phyloP scores from a whole-genome alignment of 92 coral and sea anemone genomes.

The Montipora capitata region DNA sequence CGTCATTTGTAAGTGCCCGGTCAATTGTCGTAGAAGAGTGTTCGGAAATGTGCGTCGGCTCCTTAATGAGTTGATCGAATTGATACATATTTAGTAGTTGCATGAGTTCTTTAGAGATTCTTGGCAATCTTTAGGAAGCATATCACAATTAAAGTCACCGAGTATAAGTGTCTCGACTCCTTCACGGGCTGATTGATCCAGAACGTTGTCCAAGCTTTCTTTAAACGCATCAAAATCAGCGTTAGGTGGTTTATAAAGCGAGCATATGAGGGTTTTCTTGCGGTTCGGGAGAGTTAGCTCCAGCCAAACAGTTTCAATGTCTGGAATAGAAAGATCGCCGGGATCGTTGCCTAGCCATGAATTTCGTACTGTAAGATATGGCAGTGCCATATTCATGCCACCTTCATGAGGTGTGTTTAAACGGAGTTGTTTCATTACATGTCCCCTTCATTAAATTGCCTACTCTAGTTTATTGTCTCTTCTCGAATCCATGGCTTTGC shows the following conservation, averaged over 20 bases:
- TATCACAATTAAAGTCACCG: constrained; percentile 50
- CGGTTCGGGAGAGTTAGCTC: background rate
- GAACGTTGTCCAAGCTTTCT: constrained; percentile 31
- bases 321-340: no score
- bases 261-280: constrained; percentile 37
- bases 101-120: constrained; percentile 29
- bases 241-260: constrained; percentile 40
- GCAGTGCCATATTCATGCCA: no score
- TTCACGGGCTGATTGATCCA: constrained; percentile 54
- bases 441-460: no score
- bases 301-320: no score
- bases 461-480: no score
- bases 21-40: background rate
- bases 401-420: no score
- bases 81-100: constrained; percentile 38
- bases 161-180: constrained; percentile 55
- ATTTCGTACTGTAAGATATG: no score
- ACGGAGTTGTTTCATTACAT: no score
- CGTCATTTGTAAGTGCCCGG: background rate
- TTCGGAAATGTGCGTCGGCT: background rate
- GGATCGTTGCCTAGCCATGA: no score
- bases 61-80: background rate
- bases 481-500: no score
- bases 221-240: constrained; percentile 28
- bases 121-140: constrained; percentile 21